phyloP scores from a whole-genome alignment of 2,888 invertebrate genomes.

The Hypercompe scribonia region DNA sequence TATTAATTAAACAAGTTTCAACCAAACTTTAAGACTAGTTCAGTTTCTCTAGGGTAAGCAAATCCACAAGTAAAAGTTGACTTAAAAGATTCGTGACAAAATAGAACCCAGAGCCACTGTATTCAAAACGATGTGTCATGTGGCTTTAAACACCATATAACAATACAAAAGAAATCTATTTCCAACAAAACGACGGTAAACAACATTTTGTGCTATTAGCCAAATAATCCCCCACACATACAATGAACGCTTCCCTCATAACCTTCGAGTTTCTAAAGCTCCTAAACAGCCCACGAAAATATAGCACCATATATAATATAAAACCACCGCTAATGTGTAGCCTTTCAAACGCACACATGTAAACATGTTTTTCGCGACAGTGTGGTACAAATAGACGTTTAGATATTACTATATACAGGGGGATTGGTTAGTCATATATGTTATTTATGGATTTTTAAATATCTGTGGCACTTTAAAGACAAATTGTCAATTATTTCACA shows the following conservation, averaged over 20 bases:
- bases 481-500: background rate
- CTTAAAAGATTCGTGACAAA: background rate
- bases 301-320: constrained; percentile 9
- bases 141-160: background rate
- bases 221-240: constrained; percentile 13
- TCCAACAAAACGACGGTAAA: background rate
- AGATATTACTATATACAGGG: constrained; percentile 13
- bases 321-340: constrained; percentile 7
- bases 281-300: constrained; percentile 17
- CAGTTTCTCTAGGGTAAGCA: background rate
- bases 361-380: constrained; percentile 15
- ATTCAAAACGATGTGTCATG: background rate
- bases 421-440: background rate
- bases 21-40: too few relatives aligned
- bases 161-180: background rate
- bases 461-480: background rate
- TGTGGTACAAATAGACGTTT: constrained; percentile 12
- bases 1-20: too few relatives aligned
- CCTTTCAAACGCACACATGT: constrained; percentile 19
- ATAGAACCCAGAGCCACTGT: background rate
- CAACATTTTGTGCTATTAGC: constrained; percentile 11
- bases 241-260: constrained; percentile 17
- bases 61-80: background rate
- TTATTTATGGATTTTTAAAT: background rate
- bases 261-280: constrained; percentile 25